A percentile compares a stretch with the other conserved stretches of the same genome.
These are phyloP conservation scores for Polietes domitor DNA, from an alignment of 2,888 invertebrate genomes.

Conservation along the genomic window DNA sequence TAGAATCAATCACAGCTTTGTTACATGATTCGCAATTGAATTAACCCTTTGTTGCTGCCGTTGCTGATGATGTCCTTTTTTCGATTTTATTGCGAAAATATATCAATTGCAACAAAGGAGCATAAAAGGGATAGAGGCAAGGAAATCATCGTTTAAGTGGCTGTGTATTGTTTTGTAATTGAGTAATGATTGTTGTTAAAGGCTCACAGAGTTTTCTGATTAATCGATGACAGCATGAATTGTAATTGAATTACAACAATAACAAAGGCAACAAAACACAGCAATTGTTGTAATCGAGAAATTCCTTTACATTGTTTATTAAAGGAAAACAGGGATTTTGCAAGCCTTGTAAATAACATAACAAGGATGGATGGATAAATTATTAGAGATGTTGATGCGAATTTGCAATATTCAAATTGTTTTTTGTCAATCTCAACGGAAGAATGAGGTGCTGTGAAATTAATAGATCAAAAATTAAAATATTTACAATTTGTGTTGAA, in stretches of 20 bases:
- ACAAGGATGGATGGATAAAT: too few species aligned
- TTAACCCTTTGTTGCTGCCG: not conserved
- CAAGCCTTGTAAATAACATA: too few species aligned
- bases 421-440: too few species aligned
- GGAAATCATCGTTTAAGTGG: not conserved
- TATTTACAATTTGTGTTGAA: too few species aligned
- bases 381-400: too few species aligned
- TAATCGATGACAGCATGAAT: slow-evolving; percentile 29
- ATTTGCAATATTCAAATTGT: too few species aligned
- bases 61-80: slow-evolving; percentile 4
- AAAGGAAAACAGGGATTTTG: too few species aligned
- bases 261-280: not conserved
- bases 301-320: not conserved
- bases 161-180: slow-evolving; percentile 7
- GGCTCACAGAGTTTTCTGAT: not conserved
- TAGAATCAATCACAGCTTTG: slow-evolving; percentile 10
- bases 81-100: slow-evolving; percentile 16
- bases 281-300: not conserved
- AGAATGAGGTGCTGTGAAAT: too few species aligned
- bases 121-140: not conserved
- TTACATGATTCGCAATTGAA: not conserved
- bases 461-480: too few species aligned
- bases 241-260: slow-evolving; percentile 22
- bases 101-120: not conserved
- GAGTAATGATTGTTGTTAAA: slow-evolving; percentile 11